These are phyloP conservation scores for Ectropis crepuscularia DNA, from an alignment of 2,888 invertebrate genomes.

Conservation along the genomic window DNA sequence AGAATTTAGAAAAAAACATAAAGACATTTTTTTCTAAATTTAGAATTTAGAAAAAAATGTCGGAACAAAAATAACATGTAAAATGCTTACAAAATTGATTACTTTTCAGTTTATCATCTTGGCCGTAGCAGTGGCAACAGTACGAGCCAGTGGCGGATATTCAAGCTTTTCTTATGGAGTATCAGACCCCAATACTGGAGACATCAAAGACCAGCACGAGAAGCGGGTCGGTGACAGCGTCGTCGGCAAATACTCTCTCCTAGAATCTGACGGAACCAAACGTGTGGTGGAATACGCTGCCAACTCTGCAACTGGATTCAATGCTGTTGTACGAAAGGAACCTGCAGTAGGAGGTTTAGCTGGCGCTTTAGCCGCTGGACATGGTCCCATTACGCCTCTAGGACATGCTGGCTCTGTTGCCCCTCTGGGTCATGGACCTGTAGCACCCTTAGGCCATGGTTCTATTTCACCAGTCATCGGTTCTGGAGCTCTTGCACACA, in stretches of 20 bases:
- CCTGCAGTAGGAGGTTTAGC: conserved; percentile 47
- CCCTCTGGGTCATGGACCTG: conserved; percentile 30
- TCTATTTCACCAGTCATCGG: conserved; percentile 4
- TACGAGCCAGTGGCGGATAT: conserved; percentile 57
- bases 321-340: conserved; percentile 66
- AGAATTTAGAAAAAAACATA: too few species aligned
- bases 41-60: too few species aligned
- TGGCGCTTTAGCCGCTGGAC: conserved; percentile 16
- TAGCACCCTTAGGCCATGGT: conserved; percentile 33
- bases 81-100: conserved; percentile 15
- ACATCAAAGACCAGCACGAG: conserved; percentile 81
- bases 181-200: conserved; percentile 68
- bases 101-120: conserved; percentile 65
- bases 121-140: conserved; percentile 58
- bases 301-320: conserved; percentile 65
- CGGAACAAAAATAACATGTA: too few species aligned
- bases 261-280: conserved; percentile 84
- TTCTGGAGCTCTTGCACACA: conserved; percentile 19
- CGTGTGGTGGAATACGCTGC: conserved; percentile 84
- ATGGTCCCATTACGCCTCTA: conserved; percentile 30
- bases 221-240: conserved; percentile 85
- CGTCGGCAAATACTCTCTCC: conserved; percentile 74
- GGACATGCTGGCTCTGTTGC: conserved; percentile 33
- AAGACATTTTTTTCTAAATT: too few species aligned
- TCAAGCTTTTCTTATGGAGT: conserved; percentile 71